Conservation (phyloP, 2,113 vertebrate species). For the Cinclus cinclus region DNA sequence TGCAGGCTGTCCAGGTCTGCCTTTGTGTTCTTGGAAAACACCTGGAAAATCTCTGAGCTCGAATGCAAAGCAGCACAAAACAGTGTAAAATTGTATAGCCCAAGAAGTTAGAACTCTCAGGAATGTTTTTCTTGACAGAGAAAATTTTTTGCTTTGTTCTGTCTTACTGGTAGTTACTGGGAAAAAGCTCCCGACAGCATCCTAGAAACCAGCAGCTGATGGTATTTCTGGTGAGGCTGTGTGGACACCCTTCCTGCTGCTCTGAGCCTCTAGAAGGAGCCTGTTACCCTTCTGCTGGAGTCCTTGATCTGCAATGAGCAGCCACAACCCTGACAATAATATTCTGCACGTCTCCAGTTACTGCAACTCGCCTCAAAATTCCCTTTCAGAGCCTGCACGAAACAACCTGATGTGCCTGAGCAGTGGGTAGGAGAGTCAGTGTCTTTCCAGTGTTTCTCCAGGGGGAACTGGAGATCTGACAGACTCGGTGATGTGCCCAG, state of each 20-base stretch:
- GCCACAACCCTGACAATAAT: neutral
- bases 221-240: neutral
- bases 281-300: neutral
- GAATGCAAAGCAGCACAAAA: neutral
- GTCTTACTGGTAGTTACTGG: neutral
- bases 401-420: neutral
- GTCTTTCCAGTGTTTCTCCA: neutral
- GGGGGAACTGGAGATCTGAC: constrained; percentile 13
- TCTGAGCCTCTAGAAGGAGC: neutral
- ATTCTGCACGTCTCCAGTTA: neutral
- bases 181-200: neutral
- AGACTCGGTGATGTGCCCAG: constrained; percentile 5
- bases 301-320: neutral
- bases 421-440: neutral
- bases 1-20: neutral
- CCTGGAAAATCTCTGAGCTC: neutral
- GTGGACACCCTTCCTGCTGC: neutral
- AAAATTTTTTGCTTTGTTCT: neutral
- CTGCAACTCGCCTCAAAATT: neutral
- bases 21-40: neutral
- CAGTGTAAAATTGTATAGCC: neutral
- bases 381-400: neutral
- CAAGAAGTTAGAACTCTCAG: neutral
- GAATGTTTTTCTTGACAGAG: neutral
- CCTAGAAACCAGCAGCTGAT: neutral